These are phyloP conservation scores for Pelosia muscerda DNA, from an alignment of 2,888 invertebrate species.

Conservation along the genomic window DNA sequence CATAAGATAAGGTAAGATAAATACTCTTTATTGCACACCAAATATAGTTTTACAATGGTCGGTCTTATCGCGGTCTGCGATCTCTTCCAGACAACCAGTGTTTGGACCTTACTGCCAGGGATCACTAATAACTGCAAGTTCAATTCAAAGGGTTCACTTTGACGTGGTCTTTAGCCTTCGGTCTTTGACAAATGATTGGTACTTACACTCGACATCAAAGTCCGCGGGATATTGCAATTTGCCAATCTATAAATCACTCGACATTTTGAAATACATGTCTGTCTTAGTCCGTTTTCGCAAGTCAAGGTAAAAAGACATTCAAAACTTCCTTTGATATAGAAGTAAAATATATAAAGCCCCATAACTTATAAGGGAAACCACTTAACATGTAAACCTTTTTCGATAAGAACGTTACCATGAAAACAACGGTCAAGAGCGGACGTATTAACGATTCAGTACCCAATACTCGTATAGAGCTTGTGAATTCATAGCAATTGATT, in stretches of 20 bases:
- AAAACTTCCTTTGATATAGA: background rate
- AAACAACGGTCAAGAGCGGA: conserved; percentile 14
- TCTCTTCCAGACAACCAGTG: too few species aligned
- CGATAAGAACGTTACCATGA: background rate
- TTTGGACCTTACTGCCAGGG: too few species aligned
- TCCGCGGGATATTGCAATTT: background rate
- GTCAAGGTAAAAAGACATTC: background rate
- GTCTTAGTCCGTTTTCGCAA: background rate
- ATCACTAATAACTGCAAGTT: too few species aligned
- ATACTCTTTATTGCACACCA: too few species aligned
- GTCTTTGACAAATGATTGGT: background rate
- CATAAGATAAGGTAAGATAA: too few species aligned
- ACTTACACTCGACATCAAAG: background rate
- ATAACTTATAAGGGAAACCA: background rate
- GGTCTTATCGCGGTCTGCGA: too few species aligned
- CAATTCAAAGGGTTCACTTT: too few species aligned
- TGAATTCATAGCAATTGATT: background rate
- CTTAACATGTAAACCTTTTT: conserved; percentile 16
- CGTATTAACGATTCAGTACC: background rate
- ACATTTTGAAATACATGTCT: background rate
- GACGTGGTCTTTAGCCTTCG: background rate
- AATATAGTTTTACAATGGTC: too few species aligned
- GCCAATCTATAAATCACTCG: background rate
- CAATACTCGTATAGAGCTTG: background rate
- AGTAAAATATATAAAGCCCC: background rate